Base-by-base conservation (phyloP, 2,888 invertebrate genomes). In the Smittia sp. region DNA sequence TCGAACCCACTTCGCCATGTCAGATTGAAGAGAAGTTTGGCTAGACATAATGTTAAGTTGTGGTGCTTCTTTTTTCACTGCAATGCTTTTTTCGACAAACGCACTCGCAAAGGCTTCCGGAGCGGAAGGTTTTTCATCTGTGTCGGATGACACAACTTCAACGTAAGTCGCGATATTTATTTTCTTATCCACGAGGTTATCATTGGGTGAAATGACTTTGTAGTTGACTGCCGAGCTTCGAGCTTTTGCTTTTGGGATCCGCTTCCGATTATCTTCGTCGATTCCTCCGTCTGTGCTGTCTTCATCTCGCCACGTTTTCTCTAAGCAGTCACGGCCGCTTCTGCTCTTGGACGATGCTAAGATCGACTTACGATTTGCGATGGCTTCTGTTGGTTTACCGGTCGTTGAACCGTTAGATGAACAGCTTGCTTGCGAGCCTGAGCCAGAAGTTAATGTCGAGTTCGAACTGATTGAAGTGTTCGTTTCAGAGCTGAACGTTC, bases 271-370 rank as follows among this genome's bases (percentile, higher is more conserved):
- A 0, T 81, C 81, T 74, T 83, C 81, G 65, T 81, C 80, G 22
- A 79, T 80, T 11, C 82, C 81, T 9, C 82, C 81, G 58, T 83
- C 81, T 13, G 81, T 81, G 75, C 83, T 82, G 63, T 87, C 87
- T 78, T 89, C 89, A 75, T 87, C 84, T 80, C 89, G 88, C 79
- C 90, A 89, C 76, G 90, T 85, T 77, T 90, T 90, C 74, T 88
- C 84, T 20, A 72, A 62, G 22, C 38, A 62, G 80, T 91, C 91
- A 77, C 89, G 86, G 6, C 93, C 94, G 80, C 92, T 93, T 78
- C 93, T 87, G 79, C 91, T 92, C 81, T 92, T 90, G 0, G 94
- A 93, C 66, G 93, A 93, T 22, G 93, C 92, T 70, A 94, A 84
- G 76, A 94, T 93, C 80, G 93, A 94, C 81, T 93, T 91, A 72